phyloP scores from a whole-genome alignment of 2,797 vertebrate species.

The Semotilus atromaculatus region DNA sequence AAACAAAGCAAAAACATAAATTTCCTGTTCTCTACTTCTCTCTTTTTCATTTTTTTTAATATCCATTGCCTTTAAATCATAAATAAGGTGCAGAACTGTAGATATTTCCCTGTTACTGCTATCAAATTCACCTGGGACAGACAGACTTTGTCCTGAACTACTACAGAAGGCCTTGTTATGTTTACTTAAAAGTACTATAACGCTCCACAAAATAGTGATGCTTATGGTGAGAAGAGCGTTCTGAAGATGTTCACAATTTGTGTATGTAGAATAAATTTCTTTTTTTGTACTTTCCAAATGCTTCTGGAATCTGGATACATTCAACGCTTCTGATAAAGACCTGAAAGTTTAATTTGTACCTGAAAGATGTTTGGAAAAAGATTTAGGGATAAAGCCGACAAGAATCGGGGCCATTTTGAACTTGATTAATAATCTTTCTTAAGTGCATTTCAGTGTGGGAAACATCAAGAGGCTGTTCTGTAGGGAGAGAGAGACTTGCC shows the following conservation, averaged over 20 bases:
- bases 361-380: conserved; percentile 11
- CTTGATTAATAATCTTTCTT: conserved; percentile 52
- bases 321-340: neutral
- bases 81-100: neutral
- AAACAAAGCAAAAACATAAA: neutral
- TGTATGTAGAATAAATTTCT: conserved; percentile 29
- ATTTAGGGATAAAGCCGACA: neutral
- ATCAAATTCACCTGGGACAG: neutral
- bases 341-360: conserved; percentile 23
- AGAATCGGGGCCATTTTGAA: conserved; percentile 34
- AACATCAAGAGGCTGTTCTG: conserved; percentile 49
- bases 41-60: conserved; percentile 45
- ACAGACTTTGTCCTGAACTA: neutral
- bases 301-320: neutral
- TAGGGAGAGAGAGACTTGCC: conserved; percentile 74
- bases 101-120: neutral
- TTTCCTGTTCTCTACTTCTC: neutral
- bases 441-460: conserved; percentile 27
- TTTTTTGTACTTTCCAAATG: conserved; percentile 34
- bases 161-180: neutral
- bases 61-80: conserved; percentile 57
- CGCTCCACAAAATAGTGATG: neutral
- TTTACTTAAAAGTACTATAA: neutral
- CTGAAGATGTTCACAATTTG: conserved; percentile 14
- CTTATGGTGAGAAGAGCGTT: neutral